Conservation (phyloP, 2,797 vertebrate species). For the Loriculus beryllinus region DNA sequence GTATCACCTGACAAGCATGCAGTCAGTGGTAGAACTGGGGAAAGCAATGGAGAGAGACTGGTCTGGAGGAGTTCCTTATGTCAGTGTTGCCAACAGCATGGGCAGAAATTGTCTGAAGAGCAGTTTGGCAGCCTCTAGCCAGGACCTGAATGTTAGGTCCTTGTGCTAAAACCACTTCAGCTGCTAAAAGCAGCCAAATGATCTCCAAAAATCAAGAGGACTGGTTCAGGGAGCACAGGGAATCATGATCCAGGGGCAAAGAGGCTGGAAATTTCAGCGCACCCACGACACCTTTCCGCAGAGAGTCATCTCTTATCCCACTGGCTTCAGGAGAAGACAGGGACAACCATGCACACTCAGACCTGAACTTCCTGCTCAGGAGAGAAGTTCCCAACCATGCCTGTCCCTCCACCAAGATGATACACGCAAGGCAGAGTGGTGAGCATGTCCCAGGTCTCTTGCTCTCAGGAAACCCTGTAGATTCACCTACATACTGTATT, state of each 20-base stretch:
- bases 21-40: not conserved
- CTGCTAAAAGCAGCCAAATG: not conserved
- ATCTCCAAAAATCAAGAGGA: not conserved
- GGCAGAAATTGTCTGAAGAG: not conserved
- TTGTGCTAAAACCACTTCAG: not conserved
- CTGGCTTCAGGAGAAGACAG: not conserved
- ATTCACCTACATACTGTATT: not conserved
- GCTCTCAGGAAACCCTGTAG: not conserved
- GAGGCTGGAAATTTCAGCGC: not conserved
- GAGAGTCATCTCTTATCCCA: not conserved
- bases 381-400: not conserved
- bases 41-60: not conserved
- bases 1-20: not conserved
- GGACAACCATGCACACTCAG: accelerated
- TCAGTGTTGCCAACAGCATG: not conserved
- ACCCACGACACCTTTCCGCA: accelerated
- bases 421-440: accelerated
- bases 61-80: not conserved
- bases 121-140: not conserved
- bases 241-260: accelerated
- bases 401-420: not conserved
- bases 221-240: not conserved
- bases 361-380: not conserved
- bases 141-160: not conserved
- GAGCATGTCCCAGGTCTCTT: not conserved